Conservation (phyloP, 2,888 invertebrate genomes). For the Epinotia bilunana region DNA sequence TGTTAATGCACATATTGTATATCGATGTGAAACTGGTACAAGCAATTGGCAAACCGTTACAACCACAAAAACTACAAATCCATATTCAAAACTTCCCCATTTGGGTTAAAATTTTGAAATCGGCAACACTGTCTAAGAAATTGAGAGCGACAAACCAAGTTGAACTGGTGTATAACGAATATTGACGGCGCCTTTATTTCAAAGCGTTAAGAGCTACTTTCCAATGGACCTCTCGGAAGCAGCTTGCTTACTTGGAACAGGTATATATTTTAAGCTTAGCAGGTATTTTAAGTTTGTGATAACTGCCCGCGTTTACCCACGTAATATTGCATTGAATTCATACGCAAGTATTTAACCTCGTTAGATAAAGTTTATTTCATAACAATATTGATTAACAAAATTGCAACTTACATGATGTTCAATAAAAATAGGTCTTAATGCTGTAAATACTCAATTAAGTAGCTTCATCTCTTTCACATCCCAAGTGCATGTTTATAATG, state of each 20-base stretch:
- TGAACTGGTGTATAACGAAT: background rate
- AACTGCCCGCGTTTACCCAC: constrained; percentile 8
- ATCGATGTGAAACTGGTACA: background rate
- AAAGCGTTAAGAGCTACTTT: constrained; percentile 6
- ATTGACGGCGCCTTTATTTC: background rate
- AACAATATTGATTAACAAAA: background rate
- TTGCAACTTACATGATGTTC: background rate
- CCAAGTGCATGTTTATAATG: no score
- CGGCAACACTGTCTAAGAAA: constrained; percentile 1
- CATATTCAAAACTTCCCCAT: constrained; percentile 27
- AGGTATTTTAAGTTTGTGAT: constrained; percentile 15
- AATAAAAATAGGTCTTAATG: background rate
- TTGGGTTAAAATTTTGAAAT: constrained; percentile 24
- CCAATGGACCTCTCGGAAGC: background rate
- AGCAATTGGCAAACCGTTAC: background rate
- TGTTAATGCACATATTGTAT: constrained; percentile 6
- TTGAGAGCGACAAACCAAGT: background rate
- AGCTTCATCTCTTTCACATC: no score
- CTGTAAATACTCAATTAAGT: no score
- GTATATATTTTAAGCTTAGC: constrained; percentile 26
- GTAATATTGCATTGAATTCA: constrained; percentile 25
- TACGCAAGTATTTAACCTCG: constrained; percentile 19
- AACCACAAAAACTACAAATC: constrained; percentile 21
- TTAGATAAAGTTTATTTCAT: background rate
- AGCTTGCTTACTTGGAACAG: constrained; percentile 9